These are phyloP conservation scores for Zaprionus nigranus DNA, from an alignment of 1,140 invertebrate species.

Conservation along the genomic window DNA sequence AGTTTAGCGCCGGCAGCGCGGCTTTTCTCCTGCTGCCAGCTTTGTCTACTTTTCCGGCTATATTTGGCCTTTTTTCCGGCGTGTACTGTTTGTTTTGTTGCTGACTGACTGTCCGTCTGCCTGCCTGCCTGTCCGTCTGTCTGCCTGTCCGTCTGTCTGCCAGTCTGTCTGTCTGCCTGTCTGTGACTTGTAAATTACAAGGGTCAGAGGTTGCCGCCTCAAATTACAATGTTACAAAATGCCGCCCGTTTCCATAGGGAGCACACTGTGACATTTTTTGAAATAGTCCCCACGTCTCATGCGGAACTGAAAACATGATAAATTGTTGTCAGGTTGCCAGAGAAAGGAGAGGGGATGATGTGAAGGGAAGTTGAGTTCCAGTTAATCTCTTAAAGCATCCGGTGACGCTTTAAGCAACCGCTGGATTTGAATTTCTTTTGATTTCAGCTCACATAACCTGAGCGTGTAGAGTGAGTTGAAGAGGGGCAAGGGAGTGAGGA, in stretches of 20 bases:
- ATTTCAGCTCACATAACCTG: conserved; percentile 8
- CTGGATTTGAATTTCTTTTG: conserved; percentile 10
- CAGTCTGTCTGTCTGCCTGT: conserved; percentile 33
- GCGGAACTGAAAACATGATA: conserved; percentile 45
- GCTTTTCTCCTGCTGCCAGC: background rate
- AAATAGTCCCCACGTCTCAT: conserved; percentile 30
- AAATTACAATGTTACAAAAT: conserved; percentile 77
- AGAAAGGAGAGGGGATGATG: background rate
- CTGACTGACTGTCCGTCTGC: conserved; percentile 50
- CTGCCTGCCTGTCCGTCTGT: background rate
- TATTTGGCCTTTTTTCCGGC: conserved; percentile 55
- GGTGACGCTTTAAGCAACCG: conserved; percentile 16
- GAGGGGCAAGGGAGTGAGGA: background rate
- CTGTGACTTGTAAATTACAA: conserved; percentile 57
- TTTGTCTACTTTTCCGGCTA: conserved; percentile 27
- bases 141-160: background rate
- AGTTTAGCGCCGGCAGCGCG: conserved; percentile 62
- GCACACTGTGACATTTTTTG: conserved; percentile 41
- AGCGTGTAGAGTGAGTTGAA: background rate
- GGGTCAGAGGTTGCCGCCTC: conserved; percentile 40
- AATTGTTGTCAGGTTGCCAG: conserved; percentile 19
- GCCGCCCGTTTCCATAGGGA: conserved; percentile 11
- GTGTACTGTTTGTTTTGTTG: conserved; percentile 52
- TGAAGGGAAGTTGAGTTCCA: background rate
- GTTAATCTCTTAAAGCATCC: conserved; percentile 33